Conservation (phyloP, 1,140 invertebrate genomes). For the Bombus confusus region DNA sequence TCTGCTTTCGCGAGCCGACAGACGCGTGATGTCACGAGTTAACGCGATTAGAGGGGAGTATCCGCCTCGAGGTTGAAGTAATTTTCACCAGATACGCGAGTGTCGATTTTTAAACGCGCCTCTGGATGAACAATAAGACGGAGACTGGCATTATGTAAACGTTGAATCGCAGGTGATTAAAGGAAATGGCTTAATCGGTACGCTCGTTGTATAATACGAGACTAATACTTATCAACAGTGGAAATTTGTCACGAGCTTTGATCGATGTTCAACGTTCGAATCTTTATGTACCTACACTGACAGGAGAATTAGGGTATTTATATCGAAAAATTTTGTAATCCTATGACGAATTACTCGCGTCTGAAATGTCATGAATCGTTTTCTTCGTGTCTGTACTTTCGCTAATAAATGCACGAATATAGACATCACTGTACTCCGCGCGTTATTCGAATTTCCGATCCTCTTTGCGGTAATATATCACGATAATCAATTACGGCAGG, state of each 20-base stretch:
- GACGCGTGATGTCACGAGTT: constrained; percentile 41
- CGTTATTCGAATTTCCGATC: not conserved
- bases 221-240: not conserved
- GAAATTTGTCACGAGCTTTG: not conserved
- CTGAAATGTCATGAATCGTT: not conserved
- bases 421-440: not conserved
- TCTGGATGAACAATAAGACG: not conserved
- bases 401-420: not conserved
- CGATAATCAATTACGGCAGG: too few species aligned
- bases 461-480: not conserved
- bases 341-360: not conserved
- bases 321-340: not conserved
- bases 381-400: not conserved
- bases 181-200: not conserved
- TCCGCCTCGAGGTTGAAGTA: constrained; percentile 30
- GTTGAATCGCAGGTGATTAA: not conserved
- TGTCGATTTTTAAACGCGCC: not conserved
- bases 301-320: not conserved
- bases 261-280: not conserved
- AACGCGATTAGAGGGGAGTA: constrained; percentile 42
- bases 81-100: constrained; percentile 35
- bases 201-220: not conserved
- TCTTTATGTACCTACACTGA: too few species aligned
- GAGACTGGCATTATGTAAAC: not conserved
- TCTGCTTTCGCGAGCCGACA: constrained; percentile 22